Conservation (phyloP, 2,888 invertebrate genomes). For the Temnothorax unifasciatus region DNA sequence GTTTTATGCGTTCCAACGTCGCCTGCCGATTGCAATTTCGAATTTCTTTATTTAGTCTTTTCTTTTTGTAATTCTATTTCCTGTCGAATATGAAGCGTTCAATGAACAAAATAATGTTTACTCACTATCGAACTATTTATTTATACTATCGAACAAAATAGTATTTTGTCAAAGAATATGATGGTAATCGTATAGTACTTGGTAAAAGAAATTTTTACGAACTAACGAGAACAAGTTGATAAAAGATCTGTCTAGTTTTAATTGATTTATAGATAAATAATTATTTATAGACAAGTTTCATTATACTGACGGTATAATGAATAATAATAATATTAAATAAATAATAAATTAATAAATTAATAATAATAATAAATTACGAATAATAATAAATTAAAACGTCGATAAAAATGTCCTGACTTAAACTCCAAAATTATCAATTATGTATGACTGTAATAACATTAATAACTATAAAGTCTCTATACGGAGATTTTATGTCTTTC, state of each 20-base stretch:
- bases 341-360: too few species aligned
- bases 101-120: background rate
- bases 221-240: background rate
- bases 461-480: background rate
- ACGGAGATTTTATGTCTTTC: background rate
- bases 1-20: background rate
- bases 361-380: too few species aligned
- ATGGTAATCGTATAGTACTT: too few species aligned
- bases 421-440: background rate
- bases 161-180: background rate
- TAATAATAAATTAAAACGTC: background rate
- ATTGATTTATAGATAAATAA: background rate
- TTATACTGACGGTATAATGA: too few species aligned
- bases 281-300: background rate
- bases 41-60: background rate
- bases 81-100: background rate
- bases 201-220: background rate
- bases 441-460: too few species aligned
- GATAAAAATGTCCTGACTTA: background rate
- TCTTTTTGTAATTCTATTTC: background rate
- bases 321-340: too few species aligned
- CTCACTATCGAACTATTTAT: too few species aligned
- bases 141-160: background rate
- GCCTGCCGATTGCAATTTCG: slow-evolving; percentile 15
- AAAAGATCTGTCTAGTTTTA: background rate